These are phyloP conservation scores for Numida meleagris DNA, from an alignment of 2,113 vertebrate genomes.

Conservation along the genomic window DNA sequence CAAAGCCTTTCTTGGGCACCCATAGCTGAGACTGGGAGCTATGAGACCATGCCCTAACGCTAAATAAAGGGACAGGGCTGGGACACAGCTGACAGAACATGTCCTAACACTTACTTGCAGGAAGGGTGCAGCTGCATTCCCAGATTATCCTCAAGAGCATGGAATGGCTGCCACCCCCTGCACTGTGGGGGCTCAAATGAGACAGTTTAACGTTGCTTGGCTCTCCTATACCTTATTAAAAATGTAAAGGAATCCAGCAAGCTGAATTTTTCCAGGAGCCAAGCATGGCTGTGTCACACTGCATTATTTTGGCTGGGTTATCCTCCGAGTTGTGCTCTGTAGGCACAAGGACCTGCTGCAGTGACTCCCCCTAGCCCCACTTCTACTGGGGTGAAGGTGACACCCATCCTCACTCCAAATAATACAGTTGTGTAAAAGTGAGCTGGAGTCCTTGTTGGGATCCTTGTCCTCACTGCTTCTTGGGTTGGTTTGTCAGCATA, in stretches of 20 bases:
- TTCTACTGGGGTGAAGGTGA: background rate
- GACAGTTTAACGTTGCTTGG: background rate
- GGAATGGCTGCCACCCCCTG: background rate
- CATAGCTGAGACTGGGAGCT: background rate
- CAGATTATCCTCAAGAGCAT: conserved; percentile 22
- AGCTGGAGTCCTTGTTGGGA: fast-evolving
- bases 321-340: background rate
- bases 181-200: background rate
- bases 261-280: background rate
- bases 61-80: conserved; percentile 63
- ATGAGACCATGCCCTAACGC: background rate
- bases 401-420: background rate
- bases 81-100: conserved; percentile 81
- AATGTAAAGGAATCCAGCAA: background rate
- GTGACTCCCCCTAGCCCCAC: background rate
- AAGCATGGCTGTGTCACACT: background rate
- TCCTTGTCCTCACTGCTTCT: background rate
- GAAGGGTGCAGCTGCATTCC: conserved; percentile 77
- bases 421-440: fast-evolving
- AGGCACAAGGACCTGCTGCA: background rate
- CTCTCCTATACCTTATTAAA: background rate
- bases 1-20: conserved; percentile 5
- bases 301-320: background rate
- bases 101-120: conserved; percentile 72
- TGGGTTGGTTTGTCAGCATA: background rate